These are phyloP conservation scores for Aradus depressus DNA, from an alignment of 2,888 invertebrate genomes.

Conservation along the genomic window DNA sequence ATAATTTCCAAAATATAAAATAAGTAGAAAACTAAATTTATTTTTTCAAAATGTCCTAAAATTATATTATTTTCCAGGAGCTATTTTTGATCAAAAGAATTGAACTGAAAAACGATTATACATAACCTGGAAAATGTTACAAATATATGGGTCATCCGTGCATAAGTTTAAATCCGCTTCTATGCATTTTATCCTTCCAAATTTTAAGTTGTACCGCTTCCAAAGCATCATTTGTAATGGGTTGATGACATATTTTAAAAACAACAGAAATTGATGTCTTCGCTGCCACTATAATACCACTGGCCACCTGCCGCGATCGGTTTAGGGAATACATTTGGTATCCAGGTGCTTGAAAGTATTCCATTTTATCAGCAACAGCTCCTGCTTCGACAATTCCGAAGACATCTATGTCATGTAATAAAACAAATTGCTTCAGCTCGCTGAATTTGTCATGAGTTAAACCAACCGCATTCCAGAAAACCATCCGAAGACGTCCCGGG, in stretches of 20 bases:
- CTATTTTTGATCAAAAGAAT: neutral
- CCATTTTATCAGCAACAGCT: neutral
- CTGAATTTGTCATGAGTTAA: no score
- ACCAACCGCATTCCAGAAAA: no score
- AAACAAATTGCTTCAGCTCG: no score
- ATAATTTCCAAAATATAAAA: no score
- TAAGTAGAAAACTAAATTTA: no score
- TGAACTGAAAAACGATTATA: neutral
- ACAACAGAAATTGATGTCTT: no score
- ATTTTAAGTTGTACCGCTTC: neutral
- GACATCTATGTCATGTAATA: no score
- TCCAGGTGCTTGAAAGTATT: neutral
- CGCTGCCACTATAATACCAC: constrained; percentile 1
- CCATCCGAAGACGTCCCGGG: no score
- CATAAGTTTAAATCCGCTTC: no score
- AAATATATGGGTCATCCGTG: no score
- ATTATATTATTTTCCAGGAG: neutral
- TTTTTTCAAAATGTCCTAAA: neutral
- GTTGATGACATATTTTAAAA: neutral
- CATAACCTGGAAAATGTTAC: neutral
- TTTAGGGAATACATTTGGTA: neutral
- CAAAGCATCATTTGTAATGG: neutral
- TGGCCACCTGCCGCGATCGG: neutral
- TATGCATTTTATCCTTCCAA: no score
- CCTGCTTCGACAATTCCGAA: no score